Evolutionary conservation across 2,888 invertebrate genomes (phyloP).

Genomic region (Ophioninae sp.): DNA sequence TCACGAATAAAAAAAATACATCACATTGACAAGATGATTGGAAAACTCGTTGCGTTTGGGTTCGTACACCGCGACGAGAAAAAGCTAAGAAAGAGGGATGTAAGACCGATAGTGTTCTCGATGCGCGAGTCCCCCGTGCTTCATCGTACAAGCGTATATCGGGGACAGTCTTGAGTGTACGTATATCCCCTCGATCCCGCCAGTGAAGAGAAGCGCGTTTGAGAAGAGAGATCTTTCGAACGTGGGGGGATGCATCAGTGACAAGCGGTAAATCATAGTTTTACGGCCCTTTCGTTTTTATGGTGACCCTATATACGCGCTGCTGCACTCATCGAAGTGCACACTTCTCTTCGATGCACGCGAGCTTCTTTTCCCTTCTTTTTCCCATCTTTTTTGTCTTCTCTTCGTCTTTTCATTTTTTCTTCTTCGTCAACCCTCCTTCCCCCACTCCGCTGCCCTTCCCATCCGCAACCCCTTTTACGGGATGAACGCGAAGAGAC

Average conservation of each 20-base stretch:
- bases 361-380: conserved; percentile 29
- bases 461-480: too few species aligned
- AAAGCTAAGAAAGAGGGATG: too few species aligned
- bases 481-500: conserved; percentile 46
- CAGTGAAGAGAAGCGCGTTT: conserved; percentile 38
- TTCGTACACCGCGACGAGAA: too few species aligned
- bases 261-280: conserved; percentile 80
- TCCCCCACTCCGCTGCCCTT: conserved; percentile 26
- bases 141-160: too few species aligned
- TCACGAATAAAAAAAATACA: too few species aligned
- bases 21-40: too few species aligned
- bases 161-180: too few species aligned
- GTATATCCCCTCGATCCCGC: conserved; percentile 39
- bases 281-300: conserved; percentile 76
- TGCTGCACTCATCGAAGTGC: conserved; percentile 74
- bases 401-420: conserved; percentile 8
- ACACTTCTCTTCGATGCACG: conserved; percentile 54
- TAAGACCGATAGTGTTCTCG: too few species aligned
- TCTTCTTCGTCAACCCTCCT: not conserved
- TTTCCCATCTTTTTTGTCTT: conserved; percentile 21
- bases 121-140: too few species aligned
- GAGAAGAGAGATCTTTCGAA: conserved; percentile 47
- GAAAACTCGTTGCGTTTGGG: too few species aligned
- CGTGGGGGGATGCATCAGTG: conserved; percentile 75
- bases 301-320: conserved; percentile 69